Conservation (phyloP, 2,797 vertebrate species). For the Streptopelia turtur region DNA sequence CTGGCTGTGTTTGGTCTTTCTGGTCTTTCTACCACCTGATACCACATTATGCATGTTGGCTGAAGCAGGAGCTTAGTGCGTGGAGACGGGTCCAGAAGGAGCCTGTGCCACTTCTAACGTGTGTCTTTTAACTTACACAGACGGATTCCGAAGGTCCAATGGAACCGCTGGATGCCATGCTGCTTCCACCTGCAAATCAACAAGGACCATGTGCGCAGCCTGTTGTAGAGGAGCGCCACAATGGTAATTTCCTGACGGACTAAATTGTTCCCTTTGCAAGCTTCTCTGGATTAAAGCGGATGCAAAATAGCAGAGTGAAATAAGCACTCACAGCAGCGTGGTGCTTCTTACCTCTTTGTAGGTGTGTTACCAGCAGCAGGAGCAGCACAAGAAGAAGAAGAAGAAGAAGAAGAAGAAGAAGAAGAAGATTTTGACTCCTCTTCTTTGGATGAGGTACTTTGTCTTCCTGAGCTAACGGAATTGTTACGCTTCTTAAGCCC, state of each 20-base stretch:
- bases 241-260: not conserved
- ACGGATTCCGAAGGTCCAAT: no score
- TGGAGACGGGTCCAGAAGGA: not conserved
- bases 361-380: not conserved
- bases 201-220: accelerated
- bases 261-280: not conserved
- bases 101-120: no score
- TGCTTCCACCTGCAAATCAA: no score
- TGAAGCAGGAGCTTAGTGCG: not conserved
- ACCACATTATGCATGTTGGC: accelerated
- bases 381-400: not conserved
- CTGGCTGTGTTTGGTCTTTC: not conserved
- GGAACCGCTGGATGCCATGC: no score
- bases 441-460: not conserved
- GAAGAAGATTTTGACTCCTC: no score
- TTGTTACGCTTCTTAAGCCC: no score
- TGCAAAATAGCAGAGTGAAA: not conserved
- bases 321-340: not conserved
- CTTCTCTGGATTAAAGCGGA: not conserved
- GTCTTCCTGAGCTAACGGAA: no score
- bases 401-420: no score
- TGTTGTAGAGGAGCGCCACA: accelerated
- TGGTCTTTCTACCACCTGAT: not conserved
- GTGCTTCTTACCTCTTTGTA: not conserved
- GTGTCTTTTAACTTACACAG: no score